phyloP scores from a whole-genome alignment of 2,888 invertebrate species.

The Ophion costatus region DNA sequence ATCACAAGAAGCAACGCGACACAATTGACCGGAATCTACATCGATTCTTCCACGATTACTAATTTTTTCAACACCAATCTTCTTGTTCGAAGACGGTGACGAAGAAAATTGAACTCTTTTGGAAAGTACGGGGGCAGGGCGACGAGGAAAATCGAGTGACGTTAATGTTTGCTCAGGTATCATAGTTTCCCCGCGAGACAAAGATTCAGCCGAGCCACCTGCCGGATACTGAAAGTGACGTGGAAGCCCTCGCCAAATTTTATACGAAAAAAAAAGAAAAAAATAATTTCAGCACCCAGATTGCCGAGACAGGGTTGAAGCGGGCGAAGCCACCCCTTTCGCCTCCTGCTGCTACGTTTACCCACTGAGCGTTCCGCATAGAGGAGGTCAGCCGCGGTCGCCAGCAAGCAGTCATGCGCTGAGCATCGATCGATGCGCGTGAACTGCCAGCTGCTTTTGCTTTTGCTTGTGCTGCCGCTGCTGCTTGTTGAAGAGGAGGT shows the following conservation, averaged over 20 bases:
- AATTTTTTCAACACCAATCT: no score
- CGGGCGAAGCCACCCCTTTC: conserved; percentile 8
- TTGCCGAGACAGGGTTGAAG: conserved; percentile 49
- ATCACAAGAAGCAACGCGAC: not conserved
- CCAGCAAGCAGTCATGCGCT: conserved; percentile 61
- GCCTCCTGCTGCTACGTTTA: conserved; percentile 1
- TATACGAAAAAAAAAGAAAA: conserved; percentile 4
- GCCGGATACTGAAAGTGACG: conserved; percentile 11
- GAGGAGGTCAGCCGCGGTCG: conserved; percentile 49
- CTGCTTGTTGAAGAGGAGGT: conserved; percentile 57
- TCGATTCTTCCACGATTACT: no score
- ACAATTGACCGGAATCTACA: no score
- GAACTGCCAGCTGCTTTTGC: conserved; percentile 61
- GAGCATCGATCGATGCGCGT: conserved; percentile 78
- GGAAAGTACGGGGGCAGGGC: not conserved
- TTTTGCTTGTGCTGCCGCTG: conserved; percentile 63
- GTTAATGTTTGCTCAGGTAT: conserved; percentile 4
- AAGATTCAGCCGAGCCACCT: conserved; percentile 10
- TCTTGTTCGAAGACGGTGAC: no score
- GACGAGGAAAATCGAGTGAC: conserved; percentile 25
- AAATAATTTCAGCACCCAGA: conserved; percentile 43
- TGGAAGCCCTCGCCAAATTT: conserved; percentile 10
- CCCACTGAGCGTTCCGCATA: conserved; percentile 30
- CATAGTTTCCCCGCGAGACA: conserved; percentile 6
- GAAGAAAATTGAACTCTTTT: not conserved